A percentile compares a stretch with the other conserved stretches of the same genome.
Conservation (phyloP, 2,888 invertebrate species). For the Phyto melanocephala region DNA sequence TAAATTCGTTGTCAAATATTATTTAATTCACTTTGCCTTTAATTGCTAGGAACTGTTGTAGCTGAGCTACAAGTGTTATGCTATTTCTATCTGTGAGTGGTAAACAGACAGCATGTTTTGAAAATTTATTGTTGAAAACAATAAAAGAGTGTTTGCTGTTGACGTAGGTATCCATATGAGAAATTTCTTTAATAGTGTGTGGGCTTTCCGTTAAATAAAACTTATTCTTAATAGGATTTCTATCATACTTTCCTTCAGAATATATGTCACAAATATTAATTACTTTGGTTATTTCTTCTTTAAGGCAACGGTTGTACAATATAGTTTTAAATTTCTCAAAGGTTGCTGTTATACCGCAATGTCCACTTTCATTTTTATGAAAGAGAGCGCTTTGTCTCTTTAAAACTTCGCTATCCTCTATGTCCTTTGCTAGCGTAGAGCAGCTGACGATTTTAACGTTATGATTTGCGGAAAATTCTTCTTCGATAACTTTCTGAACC, state of each 20-base stretch:
- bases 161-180: slow-evolving; percentile 27
- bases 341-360: slow-evolving; percentile 30
- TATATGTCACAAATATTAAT: slow-evolving; percentile 38
- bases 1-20: slow-evolving; percentile 5
- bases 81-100: slow-evolving; percentile 45
- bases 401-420: too few species aligned
- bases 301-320: slow-evolving; percentile 25
- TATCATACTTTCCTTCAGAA: slow-evolving; percentile 3
- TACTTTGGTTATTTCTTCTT: slow-evolving; percentile 11
- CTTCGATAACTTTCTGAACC: not conserved
- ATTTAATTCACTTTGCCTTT: not conserved
- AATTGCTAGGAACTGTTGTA: slow-evolving; percentile 46
- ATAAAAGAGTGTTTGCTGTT: slow-evolving; percentile 55
- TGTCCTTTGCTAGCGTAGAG: not conserved
- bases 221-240: slow-evolving; percentile 24
- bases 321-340: slow-evolving; percentile 10
- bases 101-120: slow-evolving; percentile 51
- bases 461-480: not conserved
- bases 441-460: slow-evolving; percentile 24
- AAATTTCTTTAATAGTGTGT: slow-evolving; percentile 4
- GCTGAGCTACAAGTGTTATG: too few species aligned
- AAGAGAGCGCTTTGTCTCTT: slow-evolving; percentile 14
- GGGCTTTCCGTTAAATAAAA: slow-evolving; percentile 36
- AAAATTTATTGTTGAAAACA: slow-evolving; percentile 57
- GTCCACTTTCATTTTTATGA: too few species aligned